Conservation (phyloP, 2,888 invertebrate genomes). For the Carabus problematicus region DNA sequence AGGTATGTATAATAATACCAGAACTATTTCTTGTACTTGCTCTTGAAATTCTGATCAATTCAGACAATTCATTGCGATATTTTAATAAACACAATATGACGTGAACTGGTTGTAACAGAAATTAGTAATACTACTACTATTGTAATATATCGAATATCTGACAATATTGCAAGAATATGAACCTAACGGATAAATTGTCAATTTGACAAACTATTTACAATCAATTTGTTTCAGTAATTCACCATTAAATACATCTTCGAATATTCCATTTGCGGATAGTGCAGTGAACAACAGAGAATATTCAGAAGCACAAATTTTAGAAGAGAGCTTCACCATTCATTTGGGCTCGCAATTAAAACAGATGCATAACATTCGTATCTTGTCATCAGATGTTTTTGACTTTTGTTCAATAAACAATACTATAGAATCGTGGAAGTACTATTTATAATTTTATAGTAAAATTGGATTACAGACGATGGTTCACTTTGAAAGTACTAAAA, state of each 20-base stretch:
- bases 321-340: conserved; percentile 98
- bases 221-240: conserved; percentile 55
- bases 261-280: conserved; percentile 40
- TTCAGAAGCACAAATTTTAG: conserved; percentile 61
- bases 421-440: conserved; percentile 50
- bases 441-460: conserved; percentile 10
- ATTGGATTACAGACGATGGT: no score
- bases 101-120: no score
- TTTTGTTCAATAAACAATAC: conserved; percentile 67
- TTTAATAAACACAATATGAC: no score
- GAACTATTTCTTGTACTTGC: conserved; percentile 51
- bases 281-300: conserved; percentile 41
- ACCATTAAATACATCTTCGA: conserved; percentile 58
- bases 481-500: no score
- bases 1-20: conserved; percentile 55
- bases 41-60: no score
- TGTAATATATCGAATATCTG: no score
- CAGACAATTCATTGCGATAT: no score
- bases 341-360: conserved; percentile 97
- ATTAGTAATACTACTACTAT: no score
- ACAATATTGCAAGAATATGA: no score
- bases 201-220: not conserved
- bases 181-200: no score
- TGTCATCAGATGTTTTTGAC: conserved; percentile 85
- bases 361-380: conserved; percentile 94